Conservation (phyloP, 1,140 invertebrate genomes). For the Chelonus insularis region DNA sequence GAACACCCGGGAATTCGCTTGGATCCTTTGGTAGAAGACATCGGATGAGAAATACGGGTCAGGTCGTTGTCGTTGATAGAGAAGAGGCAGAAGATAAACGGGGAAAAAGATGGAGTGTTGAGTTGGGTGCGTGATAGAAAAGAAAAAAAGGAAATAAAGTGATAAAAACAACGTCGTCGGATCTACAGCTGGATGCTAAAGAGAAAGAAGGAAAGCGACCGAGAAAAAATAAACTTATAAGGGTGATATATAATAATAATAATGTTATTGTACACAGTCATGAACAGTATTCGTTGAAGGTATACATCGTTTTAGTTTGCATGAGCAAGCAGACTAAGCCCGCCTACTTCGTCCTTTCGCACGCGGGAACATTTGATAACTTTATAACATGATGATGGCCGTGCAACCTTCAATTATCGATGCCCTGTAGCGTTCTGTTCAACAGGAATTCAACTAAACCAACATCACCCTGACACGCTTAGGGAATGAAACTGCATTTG, state of each 20-base stretch:
- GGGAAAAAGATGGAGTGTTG: background rate
- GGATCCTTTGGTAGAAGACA: background rate
- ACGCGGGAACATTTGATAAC: constrained; percentile 5
- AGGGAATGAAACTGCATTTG: background rate
- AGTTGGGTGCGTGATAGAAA: background rate
- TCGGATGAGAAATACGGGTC: background rate
- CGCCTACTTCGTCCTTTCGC: background rate
- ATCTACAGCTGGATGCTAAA: too few relatives aligned
- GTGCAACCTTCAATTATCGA: constrained; percentile 15
- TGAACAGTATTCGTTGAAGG: background rate
- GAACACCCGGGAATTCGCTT: background rate
- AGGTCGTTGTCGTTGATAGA: background rate
- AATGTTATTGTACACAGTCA: background rate
- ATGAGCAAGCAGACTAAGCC: background rate
- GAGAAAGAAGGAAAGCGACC: background rate
- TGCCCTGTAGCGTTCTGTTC: background rate
- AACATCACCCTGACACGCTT: background rate
- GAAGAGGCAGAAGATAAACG: background rate
- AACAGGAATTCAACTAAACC: background rate
- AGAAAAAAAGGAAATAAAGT: background rate
- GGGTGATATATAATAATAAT: background rate
- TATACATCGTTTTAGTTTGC: constrained; percentile 7
- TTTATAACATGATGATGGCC: constrained; percentile 2
- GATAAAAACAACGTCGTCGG: background rate
- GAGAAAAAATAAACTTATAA: background rate